Evolutionary conservation across 2,888 invertebrate genomes (phyloP).

Genomic region (Arge pagana): DNA sequence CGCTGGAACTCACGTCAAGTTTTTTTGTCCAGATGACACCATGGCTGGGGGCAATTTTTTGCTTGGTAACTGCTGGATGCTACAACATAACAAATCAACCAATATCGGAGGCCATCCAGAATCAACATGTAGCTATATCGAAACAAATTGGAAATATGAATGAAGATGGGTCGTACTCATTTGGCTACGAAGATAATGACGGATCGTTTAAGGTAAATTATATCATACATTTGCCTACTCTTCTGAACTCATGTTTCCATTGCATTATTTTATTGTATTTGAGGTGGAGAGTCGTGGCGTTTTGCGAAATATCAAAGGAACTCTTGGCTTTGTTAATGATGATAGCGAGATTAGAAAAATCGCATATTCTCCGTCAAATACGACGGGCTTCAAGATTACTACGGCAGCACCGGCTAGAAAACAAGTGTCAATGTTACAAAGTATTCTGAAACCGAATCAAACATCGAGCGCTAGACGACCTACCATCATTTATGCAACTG

Average conservation of each 20-base stretch:
- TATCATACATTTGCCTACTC: not conserved
- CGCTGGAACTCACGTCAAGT: too few relatives aligned
- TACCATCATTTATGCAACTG: slow-evolving; percentile 49
- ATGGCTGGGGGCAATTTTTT: slow-evolving; percentile 55
- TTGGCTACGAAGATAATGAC: slow-evolving; percentile 84
- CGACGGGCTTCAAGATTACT: slow-evolving; percentile 59
- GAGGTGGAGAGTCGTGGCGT: slow-evolving; percentile 79
- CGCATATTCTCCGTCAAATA: slow-evolving; percentile 70
- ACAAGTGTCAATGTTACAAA: slow-evolving; percentile 54
- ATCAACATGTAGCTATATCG: slow-evolving; percentile 75
- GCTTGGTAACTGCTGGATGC: slow-evolving; percentile 53
- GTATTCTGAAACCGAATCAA: slow-evolving; percentile 51
- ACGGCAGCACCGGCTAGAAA: slow-evolving; percentile 58
- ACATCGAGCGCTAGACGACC: slow-evolving; percentile 63
- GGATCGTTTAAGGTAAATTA: slow-evolving; percentile 73
- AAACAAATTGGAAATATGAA: slow-evolving; percentile 81
- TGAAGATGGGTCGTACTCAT: slow-evolving; percentile 83
- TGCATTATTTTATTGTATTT: not conserved
- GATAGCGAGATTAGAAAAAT: slow-evolving; percentile 79
- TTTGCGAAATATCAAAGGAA: slow-evolving; percentile 79
- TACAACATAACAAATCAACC: slow-evolving; percentile 55
- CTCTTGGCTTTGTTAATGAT: slow-evolving; percentile 80
- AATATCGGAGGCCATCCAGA: slow-evolving; percentile 67
- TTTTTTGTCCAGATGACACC: slow-evolving; percentile 54
- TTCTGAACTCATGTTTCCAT: not conserved